A percentile compares a stretch with the other conserved stretches of the same genome.
Conservation (phyloP, 2,888 invertebrate species). For the Dasysyrphus albostriatus region DNA sequence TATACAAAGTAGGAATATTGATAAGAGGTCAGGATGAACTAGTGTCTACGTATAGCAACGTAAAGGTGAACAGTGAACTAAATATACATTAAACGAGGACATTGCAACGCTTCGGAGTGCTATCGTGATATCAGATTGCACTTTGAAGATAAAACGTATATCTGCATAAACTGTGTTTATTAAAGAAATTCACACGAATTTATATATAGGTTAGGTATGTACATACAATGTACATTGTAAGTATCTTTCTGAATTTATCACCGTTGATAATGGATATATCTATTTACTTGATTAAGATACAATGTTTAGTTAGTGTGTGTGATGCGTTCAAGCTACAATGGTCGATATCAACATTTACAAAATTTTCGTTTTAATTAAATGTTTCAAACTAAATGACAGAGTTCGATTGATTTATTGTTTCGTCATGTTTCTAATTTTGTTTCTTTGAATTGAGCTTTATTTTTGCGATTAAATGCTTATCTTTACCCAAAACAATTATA, state of each 20-base stretch:
- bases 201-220: neutral
- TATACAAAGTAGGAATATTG: slow-evolving; percentile 19
- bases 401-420: neutral
- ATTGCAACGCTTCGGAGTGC: slow-evolving; percentile 4
- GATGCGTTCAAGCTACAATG: no score
- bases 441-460: no score
- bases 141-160: slow-evolving; percentile 32
- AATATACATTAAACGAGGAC: neutral
- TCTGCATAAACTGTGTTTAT: slow-evolving; percentile 8
- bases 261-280: neutral
- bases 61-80: neutral
- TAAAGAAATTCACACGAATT: neutral
- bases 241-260: neutral
- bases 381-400: neutral
- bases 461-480: no score
- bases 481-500: no score
- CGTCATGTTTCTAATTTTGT: no score
- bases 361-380: no score
- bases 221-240: no score
- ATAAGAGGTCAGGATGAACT: slow-evolving; percentile 20
- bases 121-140: slow-evolving; percentile 27
- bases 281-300: no score
- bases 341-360: no score
- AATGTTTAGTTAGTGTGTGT: no score
- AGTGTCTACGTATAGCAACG: neutral